These are phyloP conservation scores for Phenganax subtilis DNA, from an alignment of 92 coral and sea anemone species.

Conservation along the genomic window DNA sequence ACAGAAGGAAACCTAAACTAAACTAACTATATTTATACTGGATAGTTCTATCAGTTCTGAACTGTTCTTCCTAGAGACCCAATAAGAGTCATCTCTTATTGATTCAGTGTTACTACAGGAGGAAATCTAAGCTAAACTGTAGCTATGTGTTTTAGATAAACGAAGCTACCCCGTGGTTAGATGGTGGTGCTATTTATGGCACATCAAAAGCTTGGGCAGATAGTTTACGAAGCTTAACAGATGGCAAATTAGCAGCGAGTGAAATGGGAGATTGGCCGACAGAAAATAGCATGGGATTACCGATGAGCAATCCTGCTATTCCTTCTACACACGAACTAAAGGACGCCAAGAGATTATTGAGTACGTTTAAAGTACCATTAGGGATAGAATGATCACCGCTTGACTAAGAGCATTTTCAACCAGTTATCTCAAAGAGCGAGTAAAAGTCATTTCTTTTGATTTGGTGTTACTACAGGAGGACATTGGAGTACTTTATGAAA, in stretches of 20 bases:
- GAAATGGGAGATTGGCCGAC: constrained; percentile 26
- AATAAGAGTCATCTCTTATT: neutral
- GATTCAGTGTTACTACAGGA: neutral
- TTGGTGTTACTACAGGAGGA: too few relatives aligned
- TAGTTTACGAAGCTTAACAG: constrained; percentile 2
- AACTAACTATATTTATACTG: constrained; percentile 2
- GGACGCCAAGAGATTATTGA: constrained; percentile 18
- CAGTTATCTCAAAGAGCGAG: too few relatives aligned
- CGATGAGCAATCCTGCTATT: constrained; percentile 27
- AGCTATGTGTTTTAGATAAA: neutral
- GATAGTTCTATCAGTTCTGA: neutral
- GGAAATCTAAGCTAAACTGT: constrained; percentile 2
- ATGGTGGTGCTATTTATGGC: constrained; percentile 31
- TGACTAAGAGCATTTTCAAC: neutral
- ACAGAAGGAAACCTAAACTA: constrained; percentile 6
- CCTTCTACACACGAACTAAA: constrained; percentile 20
- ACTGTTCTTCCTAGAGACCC: constrained; percentile 7
- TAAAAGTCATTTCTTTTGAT: too few relatives aligned
- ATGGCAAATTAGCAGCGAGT: constrained; percentile 20
- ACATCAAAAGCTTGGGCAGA: constrained; percentile 29
- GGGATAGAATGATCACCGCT: neutral
- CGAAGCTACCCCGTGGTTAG: constrained; percentile 32
- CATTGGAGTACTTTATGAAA: too few relatives aligned
- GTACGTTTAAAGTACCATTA: neutral
- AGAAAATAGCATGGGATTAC: constrained; percentile 27